Conservation (phyloP, 35 echinoderm and acorn worm genomes). For the Amphiura filiformis region DNA sequence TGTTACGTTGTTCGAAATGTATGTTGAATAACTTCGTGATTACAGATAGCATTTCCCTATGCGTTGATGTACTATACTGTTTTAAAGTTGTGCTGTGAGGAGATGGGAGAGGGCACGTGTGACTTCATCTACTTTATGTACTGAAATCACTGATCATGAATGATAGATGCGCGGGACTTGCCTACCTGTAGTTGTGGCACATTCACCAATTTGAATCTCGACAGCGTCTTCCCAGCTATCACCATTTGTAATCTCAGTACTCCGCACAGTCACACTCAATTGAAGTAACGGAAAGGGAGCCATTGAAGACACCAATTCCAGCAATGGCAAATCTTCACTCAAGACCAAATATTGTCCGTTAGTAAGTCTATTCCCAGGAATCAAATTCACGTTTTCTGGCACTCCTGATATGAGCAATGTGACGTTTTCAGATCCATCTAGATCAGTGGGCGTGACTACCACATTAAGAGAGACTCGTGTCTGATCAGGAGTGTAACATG, state of each 20-base stretch:
- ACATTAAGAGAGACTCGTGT: not conserved
- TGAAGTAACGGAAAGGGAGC: not conserved
- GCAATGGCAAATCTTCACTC: not conserved
- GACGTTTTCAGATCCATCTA: conserved; percentile 26
- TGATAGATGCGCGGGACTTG: not conserved
- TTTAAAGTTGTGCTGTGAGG: no score
- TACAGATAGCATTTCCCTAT: no score
- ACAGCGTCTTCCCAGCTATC: not conserved
- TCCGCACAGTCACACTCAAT: not conserved
- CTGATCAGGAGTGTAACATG: not conserved
- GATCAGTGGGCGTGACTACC: not conserved
- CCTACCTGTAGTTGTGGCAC: not conserved
- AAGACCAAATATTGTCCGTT: not conserved
- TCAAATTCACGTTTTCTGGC: not conserved
- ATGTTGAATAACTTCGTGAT: no score
- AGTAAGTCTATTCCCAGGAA: not conserved
- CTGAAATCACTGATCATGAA: no score
- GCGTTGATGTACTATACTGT: no score
- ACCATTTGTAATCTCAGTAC: not conserved
- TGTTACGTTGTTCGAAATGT: no score
- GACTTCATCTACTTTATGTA: no score
- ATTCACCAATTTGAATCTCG: not conserved
- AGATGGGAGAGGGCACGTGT: no score
- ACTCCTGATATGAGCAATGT: not conserved
- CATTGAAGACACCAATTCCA: not conserved